Conservation (phyloP, 2,113 vertebrate genomes). For the Cnemophilus loriae region DNA sequence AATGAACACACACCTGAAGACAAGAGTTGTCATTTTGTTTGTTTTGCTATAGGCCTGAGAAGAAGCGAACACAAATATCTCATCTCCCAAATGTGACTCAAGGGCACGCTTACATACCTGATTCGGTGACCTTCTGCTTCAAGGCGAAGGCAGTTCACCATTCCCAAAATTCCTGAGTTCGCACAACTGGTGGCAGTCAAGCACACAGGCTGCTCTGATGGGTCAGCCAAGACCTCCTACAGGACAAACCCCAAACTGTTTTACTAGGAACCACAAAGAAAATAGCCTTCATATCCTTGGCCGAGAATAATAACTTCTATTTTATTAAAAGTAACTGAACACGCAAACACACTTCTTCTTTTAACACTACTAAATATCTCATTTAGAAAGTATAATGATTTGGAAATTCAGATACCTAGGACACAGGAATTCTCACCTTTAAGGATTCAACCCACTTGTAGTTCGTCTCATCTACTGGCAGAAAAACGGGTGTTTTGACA, state of each 20-base stretch:
- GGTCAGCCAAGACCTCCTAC: slow-evolving; percentile 69
- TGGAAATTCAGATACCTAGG: neutral
- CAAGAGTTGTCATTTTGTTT: neutral
- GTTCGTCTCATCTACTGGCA: slow-evolving; percentile 78
- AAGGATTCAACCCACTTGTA: slow-evolving; percentile 90
- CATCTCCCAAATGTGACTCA: neutral
- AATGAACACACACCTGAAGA: slow-evolving; percentile 84
- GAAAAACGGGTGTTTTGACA: slow-evolving; percentile 66
- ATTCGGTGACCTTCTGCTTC: slow-evolving; percentile 87
- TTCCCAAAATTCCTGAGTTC: slow-evolving; percentile 86
- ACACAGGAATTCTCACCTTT: slow-evolving; percentile 75
- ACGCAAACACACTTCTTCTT: neutral
- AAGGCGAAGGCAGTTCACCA: slow-evolving; percentile 93
- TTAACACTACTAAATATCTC: neutral
- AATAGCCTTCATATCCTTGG: neutral
- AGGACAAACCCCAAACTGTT: neutral
- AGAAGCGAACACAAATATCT: neutral
- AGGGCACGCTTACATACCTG: slow-evolving; percentile 68
- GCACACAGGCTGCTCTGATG: slow-evolving; percentile 80
- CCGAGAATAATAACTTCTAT: neutral
- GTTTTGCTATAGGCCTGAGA: neutral
- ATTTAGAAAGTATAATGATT: neutral
- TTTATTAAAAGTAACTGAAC: neutral
- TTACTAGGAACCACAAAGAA: neutral
- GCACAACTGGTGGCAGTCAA: slow-evolving; percentile 74